Evolutionary conservation across 2,797 vertebrate species (phyloP), one percentile per base, ranked within the genome.

Genomic region (Diplodus puntazzo): DNA sequence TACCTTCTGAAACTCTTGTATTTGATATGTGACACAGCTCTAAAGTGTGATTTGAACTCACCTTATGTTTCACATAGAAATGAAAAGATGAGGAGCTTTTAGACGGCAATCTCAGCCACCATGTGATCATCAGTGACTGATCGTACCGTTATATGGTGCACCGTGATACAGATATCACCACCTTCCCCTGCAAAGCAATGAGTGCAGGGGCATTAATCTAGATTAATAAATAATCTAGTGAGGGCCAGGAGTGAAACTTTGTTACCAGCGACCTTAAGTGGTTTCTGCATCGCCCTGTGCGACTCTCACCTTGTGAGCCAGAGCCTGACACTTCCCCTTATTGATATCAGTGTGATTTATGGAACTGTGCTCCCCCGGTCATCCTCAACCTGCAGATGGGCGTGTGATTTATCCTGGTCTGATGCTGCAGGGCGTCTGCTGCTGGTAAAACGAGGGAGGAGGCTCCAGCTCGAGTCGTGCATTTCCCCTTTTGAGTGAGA

Each of bases 341-440:
- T 94, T 92, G 93, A 94, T 94, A 94, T 93, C 84, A 83, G 78
- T 77, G 74, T 94, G 93, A 94, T 94, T 93, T 92, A 94, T 94
- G 90, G 81, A 86, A 63, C 74, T 53, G 27, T 25, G 54, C 85
- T 88, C 79, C 81, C 87, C 55, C 65, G 86, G 75, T 87, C 87
- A 61, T 90, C 88, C 76, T 87, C 87, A 88, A 82, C 81, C 89
- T 80, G 72, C 75, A 88, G 90, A 90, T 89, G 83, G 84, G 80
- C 75, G 75, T 78, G 83, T 88, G 92, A 93, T 94, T 93, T 90
- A 92, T 94, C 75, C 83, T 69, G 16, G 73, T 79, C 84, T 86
- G 69, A 85, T 57, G 73, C 79, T 59, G 85, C 84, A 60, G 85
- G 84, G 82, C 67, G 81, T 83, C 80, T 78, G 34, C 78, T 69